Percentiles rank a stretch among this genome's conserved stretches.
These are phyloP conservation scores for Drosophila cardini DNA, from an alignment of 1,140 invertebrate species.

Conservation along the genomic window DNA sequence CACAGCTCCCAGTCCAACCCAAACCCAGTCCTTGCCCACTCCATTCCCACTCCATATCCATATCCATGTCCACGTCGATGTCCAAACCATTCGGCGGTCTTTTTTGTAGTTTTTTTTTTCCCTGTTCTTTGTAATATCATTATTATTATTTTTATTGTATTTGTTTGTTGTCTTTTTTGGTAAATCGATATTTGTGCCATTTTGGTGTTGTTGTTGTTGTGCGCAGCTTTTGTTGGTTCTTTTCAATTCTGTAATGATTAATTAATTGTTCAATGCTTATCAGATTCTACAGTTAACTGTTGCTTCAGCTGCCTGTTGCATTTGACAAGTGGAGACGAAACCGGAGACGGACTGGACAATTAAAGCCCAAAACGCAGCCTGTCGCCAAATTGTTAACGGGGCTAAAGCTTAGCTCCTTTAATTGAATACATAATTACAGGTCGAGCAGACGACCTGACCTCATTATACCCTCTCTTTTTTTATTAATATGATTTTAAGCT, in stretches of 20 bases:
- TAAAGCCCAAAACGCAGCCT: constrained; percentile 15
- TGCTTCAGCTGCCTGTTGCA: constrained; percentile 53
- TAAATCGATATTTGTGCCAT: constrained; percentile 79
- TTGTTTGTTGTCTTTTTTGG: no score
- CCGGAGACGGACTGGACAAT: constrained; percentile 1
- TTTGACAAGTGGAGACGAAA: constrained; percentile 10
- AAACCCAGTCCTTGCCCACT: not conserved
- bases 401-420: constrained; percentile 27
- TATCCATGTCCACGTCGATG: not conserved
- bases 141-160: constrained; percentile 18
- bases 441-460: constrained; percentile 48
- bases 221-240: constrained; percentile 55
- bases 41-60: constrained; percentile 1
- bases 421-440: constrained; percentile 55
- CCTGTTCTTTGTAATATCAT: constrained; percentile 52
- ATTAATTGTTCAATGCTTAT: constrained; percentile 64
- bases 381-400: constrained; percentile 48
- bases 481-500: constrained; percentile 75
- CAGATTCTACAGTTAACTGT: constrained; percentile 22
- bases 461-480: constrained; percentile 40
- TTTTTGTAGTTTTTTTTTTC: constrained; percentile 63
- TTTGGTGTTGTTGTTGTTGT: constrained; percentile 43
- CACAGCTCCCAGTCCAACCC: constrained; percentile 44
- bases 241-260: constrained; percentile 69
- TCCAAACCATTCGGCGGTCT: constrained; percentile 58